Percentiles rank a stretch among this genome's conserved stretches.
phyloP scores from a whole-genome alignment of 2,113 vertebrate species.

The Butorides virescens region DNA sequence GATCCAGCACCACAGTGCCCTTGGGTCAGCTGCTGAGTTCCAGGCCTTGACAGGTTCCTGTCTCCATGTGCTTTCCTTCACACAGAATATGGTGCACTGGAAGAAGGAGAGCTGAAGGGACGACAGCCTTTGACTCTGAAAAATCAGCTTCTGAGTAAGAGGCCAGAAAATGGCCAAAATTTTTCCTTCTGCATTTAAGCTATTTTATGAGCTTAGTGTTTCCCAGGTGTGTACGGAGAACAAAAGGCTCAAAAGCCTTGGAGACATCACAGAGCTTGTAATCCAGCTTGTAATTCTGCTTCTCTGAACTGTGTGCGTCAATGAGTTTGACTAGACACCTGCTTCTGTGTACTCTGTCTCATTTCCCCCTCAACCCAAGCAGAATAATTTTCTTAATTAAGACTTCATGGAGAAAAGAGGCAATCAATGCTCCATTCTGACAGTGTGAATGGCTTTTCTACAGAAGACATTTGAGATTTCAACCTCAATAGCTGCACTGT shows the following conservation, averaged over 20 bases:
- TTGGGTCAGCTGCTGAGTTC: neutral
- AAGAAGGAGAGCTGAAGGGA: constrained; percentile 85
- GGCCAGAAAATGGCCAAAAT: neutral
- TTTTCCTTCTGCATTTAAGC: neutral
- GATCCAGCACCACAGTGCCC: no score
- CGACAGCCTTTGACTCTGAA: constrained; percentile 81
- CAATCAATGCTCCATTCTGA: neutral
- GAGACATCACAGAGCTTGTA: neutral
- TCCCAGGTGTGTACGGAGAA: neutral
- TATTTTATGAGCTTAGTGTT: neutral
- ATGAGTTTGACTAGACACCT: neutral
- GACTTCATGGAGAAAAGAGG: neutral
- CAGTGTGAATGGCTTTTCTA: neutral
- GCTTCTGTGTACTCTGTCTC: neutral
- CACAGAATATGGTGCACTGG: constrained; percentile 88
- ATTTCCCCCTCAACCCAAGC: neutral
- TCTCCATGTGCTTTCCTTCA: neutral
- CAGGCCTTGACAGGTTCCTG: neutral
- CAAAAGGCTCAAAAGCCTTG: neutral
- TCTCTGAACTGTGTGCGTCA: neutral
- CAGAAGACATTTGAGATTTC: neutral
- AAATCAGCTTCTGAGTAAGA: constrained; percentile 91
- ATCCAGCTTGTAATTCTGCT: neutral
- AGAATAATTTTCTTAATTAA: neutral
- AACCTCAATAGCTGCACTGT: neutral